phyloP scores from a whole-genome alignment of 2,113 vertebrate species.

The Burhinus oedicnemus region DNA sequence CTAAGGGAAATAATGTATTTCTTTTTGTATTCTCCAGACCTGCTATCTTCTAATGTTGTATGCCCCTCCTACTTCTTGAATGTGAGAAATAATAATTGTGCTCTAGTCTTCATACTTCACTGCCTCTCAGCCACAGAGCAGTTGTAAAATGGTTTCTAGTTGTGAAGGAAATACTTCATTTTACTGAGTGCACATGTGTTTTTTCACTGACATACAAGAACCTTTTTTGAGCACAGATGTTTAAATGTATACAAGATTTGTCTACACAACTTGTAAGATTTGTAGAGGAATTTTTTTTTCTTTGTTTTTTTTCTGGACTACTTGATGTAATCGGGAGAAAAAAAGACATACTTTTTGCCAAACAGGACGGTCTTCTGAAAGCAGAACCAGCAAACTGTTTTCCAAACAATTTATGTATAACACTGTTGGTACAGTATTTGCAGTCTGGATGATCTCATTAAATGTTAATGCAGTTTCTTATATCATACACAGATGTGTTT shows the following conservation, averaged over 20 bases:
- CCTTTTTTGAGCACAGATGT: background rate
- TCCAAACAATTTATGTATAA: background rate
- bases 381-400: background rate
- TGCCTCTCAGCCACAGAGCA: background rate
- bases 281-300: background rate
- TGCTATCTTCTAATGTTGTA: background rate
- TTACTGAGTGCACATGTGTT: rapidly evolving
- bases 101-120: background rate
- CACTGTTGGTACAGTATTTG: background rate
- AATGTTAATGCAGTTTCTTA: background rate
- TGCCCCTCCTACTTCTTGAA: background rate
- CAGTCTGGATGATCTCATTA: background rate
- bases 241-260: background rate
- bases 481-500: background rate
- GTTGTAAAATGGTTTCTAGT: background rate
- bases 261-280: background rate
- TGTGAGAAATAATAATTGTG: background rate
- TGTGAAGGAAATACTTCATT: background rate
- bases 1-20: background rate
- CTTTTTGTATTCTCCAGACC: background rate
- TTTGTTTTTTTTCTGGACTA: background rate
- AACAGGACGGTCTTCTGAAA: background rate
- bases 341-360: background rate
- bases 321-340: background rate
- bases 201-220: background rate